Evolutionary conservation across 2,113 vertebrate genomes (phyloP), one percentile per base, ranked within the genome.

Genomic region (Pterocles gutturalis): DNA sequence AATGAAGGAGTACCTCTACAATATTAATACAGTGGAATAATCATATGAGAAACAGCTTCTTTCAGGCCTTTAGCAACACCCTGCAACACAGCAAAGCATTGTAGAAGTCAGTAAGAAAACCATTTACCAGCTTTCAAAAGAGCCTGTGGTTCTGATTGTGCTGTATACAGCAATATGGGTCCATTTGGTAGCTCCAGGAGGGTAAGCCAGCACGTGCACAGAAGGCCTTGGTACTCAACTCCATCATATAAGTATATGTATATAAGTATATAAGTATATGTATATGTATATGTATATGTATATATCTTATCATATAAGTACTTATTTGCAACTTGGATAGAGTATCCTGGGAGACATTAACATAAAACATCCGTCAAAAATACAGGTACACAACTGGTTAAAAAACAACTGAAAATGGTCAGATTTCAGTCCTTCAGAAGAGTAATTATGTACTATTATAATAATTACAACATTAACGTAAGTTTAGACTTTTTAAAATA

Each of bases 201-300:
- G 13, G 24, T 7, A 9, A 48, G 45, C 7, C n/a, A 9, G 9
- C 8, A 3, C 20, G 13, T 4, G 1, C 11, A 9, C 21, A 54
- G 38, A 17, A 6, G 29, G 18, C 34, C 80, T 36, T 45, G 49
- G 38, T 41, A 8, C 24, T 55, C 25, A 16, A 22, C 29, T 65
- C 51, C 25, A 34, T 43, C 53, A 9, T 43, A 12, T 54, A 54
- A 80, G 28, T 46, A 21, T n/a, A n/a, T n/a, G n/a, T n/a, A n/a
- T n/a, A n/a, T n/a, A n/a, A n/a, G n/a, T n/a, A n/a, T n/a, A n/a
- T n/a, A n/a, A n/a, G n/a, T n/a, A n/a, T n/a, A n/a, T n/a, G n/a
- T n/a, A n/a, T n/a, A n/a, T n/a, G n/a, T n/a, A n/a, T n/a, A n/a
- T n/a, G n/a, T n/a, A n/a, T n/a, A n/a, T n/a, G n/a, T n/a, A n/a